These are phyloP conservation scores for Aelia acuminata DNA, from an alignment of 2,888 invertebrate species.

Conservation along the genomic window DNA sequence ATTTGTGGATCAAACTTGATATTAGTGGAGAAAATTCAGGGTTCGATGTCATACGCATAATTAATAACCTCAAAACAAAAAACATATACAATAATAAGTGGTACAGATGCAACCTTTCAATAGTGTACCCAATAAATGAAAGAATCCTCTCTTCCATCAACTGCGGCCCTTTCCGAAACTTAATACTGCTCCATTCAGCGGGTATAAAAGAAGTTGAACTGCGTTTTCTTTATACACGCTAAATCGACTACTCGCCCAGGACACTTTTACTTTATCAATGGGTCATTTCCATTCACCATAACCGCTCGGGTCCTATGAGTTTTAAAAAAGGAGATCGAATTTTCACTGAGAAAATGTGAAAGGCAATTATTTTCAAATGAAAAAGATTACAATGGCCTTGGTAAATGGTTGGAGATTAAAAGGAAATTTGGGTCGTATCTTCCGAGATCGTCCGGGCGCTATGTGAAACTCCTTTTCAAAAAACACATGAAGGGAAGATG, in stretches of 20 bases:
- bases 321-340: neutral
- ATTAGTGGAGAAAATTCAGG: no score
- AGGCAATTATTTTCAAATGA: slow-evolving; percentile 27
- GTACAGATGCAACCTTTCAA: neutral
- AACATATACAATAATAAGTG: no score
- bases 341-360: slow-evolving; percentile 18
- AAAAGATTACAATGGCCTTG: neutral
- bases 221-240: neutral
- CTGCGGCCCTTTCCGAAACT: neutral
- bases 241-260: neutral
- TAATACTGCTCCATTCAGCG: neutral
- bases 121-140: neutral
- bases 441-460: neutral
- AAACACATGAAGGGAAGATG: neutral
- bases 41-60: no score
- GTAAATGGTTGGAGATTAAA: neutral
- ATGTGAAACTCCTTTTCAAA: neutral
- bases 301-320: neutral
- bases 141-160: neutral
- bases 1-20: no score
- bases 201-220: neutral
- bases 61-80: no score
- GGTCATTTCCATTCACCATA: neutral
- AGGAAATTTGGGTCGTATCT: neutral
- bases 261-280: slow-evolving; percentile 32